Conservation (phyloP, 2,888 invertebrate species). For the Atherix ibis region DNA sequence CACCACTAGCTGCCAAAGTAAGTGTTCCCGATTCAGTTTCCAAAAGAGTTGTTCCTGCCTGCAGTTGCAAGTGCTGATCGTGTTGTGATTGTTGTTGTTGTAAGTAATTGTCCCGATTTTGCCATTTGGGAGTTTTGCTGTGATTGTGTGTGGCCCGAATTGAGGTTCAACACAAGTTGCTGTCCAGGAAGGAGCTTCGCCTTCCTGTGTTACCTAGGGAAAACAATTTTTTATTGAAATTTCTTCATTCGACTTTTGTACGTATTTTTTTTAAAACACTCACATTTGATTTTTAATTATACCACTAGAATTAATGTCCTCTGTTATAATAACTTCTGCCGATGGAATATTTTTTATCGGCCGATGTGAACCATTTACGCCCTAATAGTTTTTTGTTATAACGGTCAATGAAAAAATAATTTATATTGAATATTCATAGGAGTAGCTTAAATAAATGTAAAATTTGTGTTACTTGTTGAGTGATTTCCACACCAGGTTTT, state of each 20-base stretch:
- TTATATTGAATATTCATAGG: no score
- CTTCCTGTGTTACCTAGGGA: conserved; percentile 23
- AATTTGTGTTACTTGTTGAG: conserved; percentile 4
- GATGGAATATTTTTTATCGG: conserved; percentile 24
- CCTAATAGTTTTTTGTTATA: conserved; percentile 11
- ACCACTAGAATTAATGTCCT: conserved; percentile 25
- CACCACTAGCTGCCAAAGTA: conserved; percentile 8
- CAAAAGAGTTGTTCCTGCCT: no score
- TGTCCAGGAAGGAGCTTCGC: no score
- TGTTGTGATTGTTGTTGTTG: no score
- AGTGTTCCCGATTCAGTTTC: no score
- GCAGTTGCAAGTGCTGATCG: no score
- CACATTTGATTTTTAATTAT: conserved; percentile 30
- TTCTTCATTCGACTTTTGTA: no score
- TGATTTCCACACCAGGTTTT: conserved; percentile 19
- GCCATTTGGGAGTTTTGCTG: no score
- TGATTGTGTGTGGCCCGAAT: no score
- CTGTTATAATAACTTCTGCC: conserved; percentile 30
- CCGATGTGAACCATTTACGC: conserved; percentile 23
- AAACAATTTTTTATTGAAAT: conserved; percentile 7
- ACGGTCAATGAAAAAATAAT: conserved; percentile 2
- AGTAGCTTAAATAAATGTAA: conserved; percentile 1
- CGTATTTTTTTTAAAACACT: no score
- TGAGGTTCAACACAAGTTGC: no score
- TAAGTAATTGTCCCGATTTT: no score